Base-by-base conservation (phyloP, 2,113 vertebrate genomes). In the Pluvianellus socialis region DNA sequence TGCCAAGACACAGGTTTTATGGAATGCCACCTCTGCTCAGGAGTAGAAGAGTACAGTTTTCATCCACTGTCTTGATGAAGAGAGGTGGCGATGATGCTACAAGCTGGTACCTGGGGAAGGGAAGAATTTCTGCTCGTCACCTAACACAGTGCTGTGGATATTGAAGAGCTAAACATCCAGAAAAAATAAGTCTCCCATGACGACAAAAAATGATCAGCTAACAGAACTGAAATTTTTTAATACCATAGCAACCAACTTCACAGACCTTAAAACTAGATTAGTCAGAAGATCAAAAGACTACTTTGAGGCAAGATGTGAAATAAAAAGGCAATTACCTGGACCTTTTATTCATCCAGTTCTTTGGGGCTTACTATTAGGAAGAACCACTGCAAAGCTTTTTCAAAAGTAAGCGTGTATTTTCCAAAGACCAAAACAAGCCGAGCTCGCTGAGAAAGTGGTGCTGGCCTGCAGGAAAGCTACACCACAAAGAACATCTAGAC, bases 241-340 rank as follows among this genome's bases (percentile, higher is more conserved):
- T 50, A 13, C 32, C 80, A 89, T 55, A 94, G 93, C 86, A 96
- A 95, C 73, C 76, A 84, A 74, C 42, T 94, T 77, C 76, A 79
- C 17, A 83, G 42, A 92, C 13, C 62, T 92, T 86, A 45, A 75
- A 88, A 86, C 42, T 38, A 67, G 40, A 84, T 62, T 68, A 90
- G 75, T 73, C 42, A 77, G 65, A 76, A 92, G 59, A 96, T 70
- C 20, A 80, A 95, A 94, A 76, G 45, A 50, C 19, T 58, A 66
- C 62, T 90, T 47, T 45, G 71, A 86, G 40, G 72, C 38, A 89
- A 67, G 33, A 89, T 55, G 92, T 80, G 52, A 91, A 86, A 71
- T 76, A n/a, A 71, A 91, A 94, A 66, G 55, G 44, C 47, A 83
- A 95, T 83, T 80, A 94, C 38, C 32, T 66, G 73, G 50, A 49